A percentile compares a stretch with the other conserved stretches of the same genome.
phyloP scores from a whole-genome alignment of 2,888 invertebrate species.

The Anodontia alba region DNA sequence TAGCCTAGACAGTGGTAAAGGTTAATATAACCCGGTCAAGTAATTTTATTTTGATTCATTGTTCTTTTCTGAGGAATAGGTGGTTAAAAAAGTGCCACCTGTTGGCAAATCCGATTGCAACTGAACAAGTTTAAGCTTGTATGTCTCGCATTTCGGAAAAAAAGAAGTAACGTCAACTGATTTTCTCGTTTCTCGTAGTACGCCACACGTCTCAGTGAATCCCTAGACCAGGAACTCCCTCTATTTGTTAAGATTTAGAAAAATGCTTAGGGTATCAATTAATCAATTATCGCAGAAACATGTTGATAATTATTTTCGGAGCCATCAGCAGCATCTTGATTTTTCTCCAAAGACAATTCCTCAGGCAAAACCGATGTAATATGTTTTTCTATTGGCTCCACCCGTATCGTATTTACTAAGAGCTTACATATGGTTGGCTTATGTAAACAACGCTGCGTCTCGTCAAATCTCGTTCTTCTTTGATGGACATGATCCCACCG shows the following conservation, averaged over 20 bases:
- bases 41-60: too few relatives aligned
- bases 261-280: constrained; percentile 18
- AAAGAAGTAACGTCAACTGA: too few relatives aligned
- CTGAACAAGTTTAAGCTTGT: too few relatives aligned
- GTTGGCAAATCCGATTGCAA: too few relatives aligned
- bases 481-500: constrained; percentile 17
- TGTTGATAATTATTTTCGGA: constrained; percentile 11
- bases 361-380: constrained; percentile 21
- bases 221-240: too few relatives aligned
- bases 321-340: neutral
- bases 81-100: too few relatives aligned
- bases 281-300: constrained; percentile 8
- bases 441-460: constrained; percentile 16
- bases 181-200: too few relatives aligned
- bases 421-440: constrained; percentile 7
- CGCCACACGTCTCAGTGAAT: too few relatives aligned
- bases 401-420: neutral
- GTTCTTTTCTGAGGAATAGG: too few relatives aligned
- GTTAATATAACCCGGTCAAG: too few relatives aligned
- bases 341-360: constrained; percentile 28
- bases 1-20: too few relatives aligned
- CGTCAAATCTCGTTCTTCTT: neutral
- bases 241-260: neutral
- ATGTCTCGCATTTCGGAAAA: too few relatives aligned
- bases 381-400: constrained; percentile 31